A percentile compares a stretch with the other conserved stretches of the same genome.
These are phyloP conservation scores for Luehdorfia chinensis DNA, from an alignment of 1,140 invertebrate species.

Conservation along the genomic window DNA sequence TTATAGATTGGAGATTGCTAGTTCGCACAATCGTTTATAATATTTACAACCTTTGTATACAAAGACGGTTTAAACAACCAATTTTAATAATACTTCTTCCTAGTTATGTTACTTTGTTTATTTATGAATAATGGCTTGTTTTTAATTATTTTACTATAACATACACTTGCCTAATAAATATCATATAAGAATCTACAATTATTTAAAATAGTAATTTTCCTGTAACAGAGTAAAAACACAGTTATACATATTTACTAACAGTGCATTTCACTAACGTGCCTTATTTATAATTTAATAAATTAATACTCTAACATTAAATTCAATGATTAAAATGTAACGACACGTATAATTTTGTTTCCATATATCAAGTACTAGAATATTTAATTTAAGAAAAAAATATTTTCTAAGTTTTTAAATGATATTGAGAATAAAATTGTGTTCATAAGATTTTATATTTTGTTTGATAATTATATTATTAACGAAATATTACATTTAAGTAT, in stretches of 20 bases:
- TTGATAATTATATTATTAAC: no score
- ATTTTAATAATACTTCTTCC: neutral
- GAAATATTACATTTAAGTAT: no score
- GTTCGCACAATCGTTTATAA: conserved; percentile 5
- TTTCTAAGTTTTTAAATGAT: no score
- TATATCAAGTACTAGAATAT: no score
- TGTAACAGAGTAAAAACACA: conserved; percentile 4
- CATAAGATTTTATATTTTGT: no score
- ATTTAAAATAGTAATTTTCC: conserved; percentile 12
- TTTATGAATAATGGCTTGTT: conserved; percentile 9
- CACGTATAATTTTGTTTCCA: no score
- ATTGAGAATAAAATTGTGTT: no score
- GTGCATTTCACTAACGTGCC: conserved; percentile 5
- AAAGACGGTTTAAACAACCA: conserved; percentile 12
- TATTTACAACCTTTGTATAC: conserved; percentile 16
- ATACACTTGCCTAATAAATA: conserved; percentile 5
- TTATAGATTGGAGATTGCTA: neutral
- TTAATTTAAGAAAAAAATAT: no score
- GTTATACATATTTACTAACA: neutral
- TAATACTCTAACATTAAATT: no score
- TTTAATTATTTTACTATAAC: conserved; percentile 4
- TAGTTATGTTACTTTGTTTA: neutral
- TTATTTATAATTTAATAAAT: no score
- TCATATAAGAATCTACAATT: conserved; percentile 2
- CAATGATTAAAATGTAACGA: no score